These are phyloP conservation scores for Ectemnius cavifrons DNA, from an alignment of 2,888 invertebrate species.

Conservation along the genomic window DNA sequence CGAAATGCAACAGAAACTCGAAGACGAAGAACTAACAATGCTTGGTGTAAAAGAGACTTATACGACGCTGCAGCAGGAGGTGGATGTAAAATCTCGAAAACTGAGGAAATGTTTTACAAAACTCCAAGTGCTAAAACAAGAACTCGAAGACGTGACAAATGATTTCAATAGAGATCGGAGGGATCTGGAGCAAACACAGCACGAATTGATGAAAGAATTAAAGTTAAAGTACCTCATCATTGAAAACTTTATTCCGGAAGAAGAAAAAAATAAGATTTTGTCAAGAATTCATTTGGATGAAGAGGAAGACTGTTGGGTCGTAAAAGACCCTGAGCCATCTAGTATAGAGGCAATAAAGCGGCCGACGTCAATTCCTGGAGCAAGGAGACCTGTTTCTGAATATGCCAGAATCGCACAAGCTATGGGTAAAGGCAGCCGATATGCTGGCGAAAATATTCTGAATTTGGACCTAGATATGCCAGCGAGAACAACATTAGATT, in stretches of 20 bases:
- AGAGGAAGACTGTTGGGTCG: constrained; percentile 88
- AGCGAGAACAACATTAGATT: constrained; percentile 86
- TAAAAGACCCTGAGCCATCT: constrained; percentile 77
- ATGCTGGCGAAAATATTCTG: constrained; percentile 85
- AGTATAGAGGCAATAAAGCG: constrained; percentile 79
- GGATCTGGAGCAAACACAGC: constrained; percentile 94
- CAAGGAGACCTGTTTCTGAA: constrained; percentile 83
- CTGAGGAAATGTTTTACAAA: constrained; percentile 94
- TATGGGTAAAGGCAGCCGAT: constrained; percentile 78
- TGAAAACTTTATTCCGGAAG: constrained; percentile 93
- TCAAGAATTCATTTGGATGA: constrained; percentile 89
- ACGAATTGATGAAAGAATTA: constrained; percentile 93
- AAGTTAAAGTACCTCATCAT: constrained; percentile 93
- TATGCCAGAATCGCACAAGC: constrained; percentile 81
- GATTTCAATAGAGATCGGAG: constrained; percentile 95
- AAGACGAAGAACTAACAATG: constrained; percentile 95
- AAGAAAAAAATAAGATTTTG: constrained; percentile 87
- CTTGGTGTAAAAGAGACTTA: constrained; percentile 94
- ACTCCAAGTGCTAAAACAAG: constrained; percentile 86
- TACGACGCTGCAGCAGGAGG: constrained; percentile 95
- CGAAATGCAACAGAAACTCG: constrained; percentile 96
- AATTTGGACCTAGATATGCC: constrained; percentile 88
- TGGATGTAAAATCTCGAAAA: constrained; percentile 96
- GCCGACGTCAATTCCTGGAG: constrained; percentile 83
- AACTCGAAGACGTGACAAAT: constrained; percentile 89